Evolutionary conservation across 2,888 invertebrate genomes (phyloP).

Genomic region (Ariolimax columbianus): DNA sequence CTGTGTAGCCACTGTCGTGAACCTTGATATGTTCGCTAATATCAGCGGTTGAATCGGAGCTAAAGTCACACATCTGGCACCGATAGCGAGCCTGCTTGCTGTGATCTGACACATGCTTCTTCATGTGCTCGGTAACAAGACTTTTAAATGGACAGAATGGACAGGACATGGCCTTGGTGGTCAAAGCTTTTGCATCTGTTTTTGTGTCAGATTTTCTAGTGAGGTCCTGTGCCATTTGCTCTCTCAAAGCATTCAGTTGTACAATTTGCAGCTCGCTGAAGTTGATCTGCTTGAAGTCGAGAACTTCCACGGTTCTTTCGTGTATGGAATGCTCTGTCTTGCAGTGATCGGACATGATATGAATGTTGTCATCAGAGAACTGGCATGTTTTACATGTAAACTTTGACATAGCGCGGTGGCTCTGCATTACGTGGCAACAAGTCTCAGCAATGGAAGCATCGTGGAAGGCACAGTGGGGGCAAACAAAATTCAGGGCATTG

Average conservation of each 20-base stretch:
- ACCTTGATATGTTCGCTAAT: slow-evolving; percentile 54
- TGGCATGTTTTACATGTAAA: slow-evolving; percentile 68
- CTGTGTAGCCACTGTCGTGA: slow-evolving; percentile 50
- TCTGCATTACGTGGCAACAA: slow-evolving; percentile 45
- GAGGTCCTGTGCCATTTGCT: slow-evolving; percentile 33
- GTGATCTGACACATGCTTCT: slow-evolving; percentile 54
- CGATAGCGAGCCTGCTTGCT: slow-evolving; percentile 61
- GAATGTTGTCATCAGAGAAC: slow-evolving; percentile 62
- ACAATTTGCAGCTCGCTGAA: slow-evolving; percentile 47
- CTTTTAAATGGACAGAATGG: slow-evolving; percentile 57
- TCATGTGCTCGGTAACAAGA: slow-evolving; percentile 36
- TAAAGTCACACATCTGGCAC: slow-evolving; percentile 69
- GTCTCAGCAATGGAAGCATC: slow-evolving; percentile 49
- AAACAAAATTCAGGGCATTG: slow-evolving; percentile 46
- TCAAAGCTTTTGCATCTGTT: slow-evolving; percentile 2
- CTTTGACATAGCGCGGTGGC: slow-evolving; percentile 65
- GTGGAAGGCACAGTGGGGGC: slow-evolving; percentile 45
- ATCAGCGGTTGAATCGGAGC: slow-evolving; percentile 44
- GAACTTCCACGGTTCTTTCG: slow-evolving; percentile 45
- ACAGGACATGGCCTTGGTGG: slow-evolving; percentile 46
- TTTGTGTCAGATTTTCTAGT: slow-evolving; percentile 1
- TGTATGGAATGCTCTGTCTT: slow-evolving; percentile 35
- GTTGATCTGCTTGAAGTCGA: slow-evolving; percentile 45
- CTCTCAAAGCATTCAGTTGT: slow-evolving; percentile 41
- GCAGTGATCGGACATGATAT: slow-evolving; percentile 48